Conservation (phyloP, 2,113 vertebrate species). For the Symphodus melops region DNA sequence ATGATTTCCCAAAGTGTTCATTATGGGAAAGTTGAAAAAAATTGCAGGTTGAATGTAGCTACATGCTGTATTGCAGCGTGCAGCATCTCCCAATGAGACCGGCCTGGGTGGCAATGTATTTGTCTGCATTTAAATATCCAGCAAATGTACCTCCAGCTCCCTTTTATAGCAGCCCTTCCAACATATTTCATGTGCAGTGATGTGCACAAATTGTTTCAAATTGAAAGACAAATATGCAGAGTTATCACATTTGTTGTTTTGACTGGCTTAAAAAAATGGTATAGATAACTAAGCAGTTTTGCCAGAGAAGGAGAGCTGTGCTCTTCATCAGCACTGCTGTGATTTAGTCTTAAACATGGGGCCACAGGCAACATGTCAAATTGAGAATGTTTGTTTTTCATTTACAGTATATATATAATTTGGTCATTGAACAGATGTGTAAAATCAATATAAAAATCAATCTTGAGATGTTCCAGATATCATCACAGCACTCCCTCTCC, state of each 20-base stretch:
- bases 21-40: not conserved
- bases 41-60: not conserved
- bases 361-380: no score
- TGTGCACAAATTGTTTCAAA: conserved; percentile 31
- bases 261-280: not conserved
- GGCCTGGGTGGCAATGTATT: not conserved
- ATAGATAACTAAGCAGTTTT: not conserved
- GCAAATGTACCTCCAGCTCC: not conserved
- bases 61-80: not conserved
- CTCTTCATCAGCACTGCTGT: no score
- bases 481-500: no score
- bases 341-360: no score
- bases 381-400: no score
- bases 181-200: conserved; percentile 29
- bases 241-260: conserved; percentile 15
- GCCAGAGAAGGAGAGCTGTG: no score
- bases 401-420: no score
- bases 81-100: not conserved
- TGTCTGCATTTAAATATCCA: conserved; percentile 6
- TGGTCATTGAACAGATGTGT: no score
- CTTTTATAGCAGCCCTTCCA: conserved; percentile 4
- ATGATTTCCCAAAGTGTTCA: not conserved
- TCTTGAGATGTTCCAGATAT: no score
- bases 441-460: no score
- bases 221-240: conserved; percentile 29